A percentile compares a stretch with the other conserved stretches of the same genome.
phyloP scores from a whole-genome alignment of 37 sponge, comb jelly and placozoan species.

The Aplysina aerophoba region DNA sequence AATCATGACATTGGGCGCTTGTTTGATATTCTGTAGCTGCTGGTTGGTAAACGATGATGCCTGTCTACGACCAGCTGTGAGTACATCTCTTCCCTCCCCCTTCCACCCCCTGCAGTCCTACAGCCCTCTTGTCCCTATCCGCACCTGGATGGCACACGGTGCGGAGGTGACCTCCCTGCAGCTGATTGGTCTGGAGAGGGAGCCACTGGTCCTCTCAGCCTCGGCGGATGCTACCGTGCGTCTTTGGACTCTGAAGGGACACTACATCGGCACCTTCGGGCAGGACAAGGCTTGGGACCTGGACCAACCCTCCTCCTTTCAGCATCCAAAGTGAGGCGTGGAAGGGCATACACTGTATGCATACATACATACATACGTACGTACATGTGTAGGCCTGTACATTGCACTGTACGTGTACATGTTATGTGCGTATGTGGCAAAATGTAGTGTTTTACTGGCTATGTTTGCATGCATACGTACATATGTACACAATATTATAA shows the following conservation, averaged over 20 bases:
- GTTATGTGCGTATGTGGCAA: too few relatives aligned
- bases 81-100: background rate
- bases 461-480: too few relatives aligned
- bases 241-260: conserved; percentile 89
- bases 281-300: conserved; percentile 73
- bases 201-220: conserved; percentile 71
- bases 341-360: background rate
- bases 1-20: too few relatives aligned
- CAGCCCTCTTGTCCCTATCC: conserved; percentile 19
- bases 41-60: too few relatives aligned
- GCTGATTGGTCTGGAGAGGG: conserved; percentile 49
- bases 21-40: too few relatives aligned
- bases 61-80: too few relatives aligned
- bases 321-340: conserved; percentile 65
- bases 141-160: conserved; percentile 78
- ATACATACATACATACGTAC: background rate
- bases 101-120: too few relatives aligned
- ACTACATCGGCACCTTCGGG: conserved; percentile 94
- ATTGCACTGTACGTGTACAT: background rate
- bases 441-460: too few relatives aligned
- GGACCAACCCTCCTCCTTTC: conserved; percentile 53
- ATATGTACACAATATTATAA: too few relatives aligned
- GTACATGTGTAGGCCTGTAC: background rate
- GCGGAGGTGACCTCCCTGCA: conserved; percentile 76
- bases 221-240: conserved; percentile 86